Evolutionary conservation across 92 coral and sea anemone genomes (phyloP).

Genomic region (Siderastrea siderea): DNA sequence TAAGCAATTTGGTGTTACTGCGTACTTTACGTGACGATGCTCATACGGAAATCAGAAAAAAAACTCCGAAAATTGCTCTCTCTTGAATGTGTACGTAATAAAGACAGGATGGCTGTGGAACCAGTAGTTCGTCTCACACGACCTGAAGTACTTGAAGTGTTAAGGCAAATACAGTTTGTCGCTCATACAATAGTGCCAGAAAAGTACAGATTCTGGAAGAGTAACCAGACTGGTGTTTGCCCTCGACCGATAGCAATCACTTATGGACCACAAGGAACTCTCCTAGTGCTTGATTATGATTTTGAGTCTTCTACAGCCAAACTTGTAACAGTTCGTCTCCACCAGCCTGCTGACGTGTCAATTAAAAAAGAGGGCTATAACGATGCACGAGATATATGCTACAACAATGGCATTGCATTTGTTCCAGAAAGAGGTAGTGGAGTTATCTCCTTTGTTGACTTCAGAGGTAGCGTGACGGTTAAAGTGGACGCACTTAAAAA

Average conservation of each 20-base stretch:
- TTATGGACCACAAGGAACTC: conserved; percentile 51
- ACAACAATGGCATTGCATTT: conserved; percentile 28
- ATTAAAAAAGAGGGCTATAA: conserved; percentile 25
- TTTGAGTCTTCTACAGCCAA: conserved; percentile 38
- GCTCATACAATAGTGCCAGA: conserved; percentile 70
- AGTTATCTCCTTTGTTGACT: conserved; percentile 58
- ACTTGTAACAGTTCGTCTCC: conserved; percentile 49
- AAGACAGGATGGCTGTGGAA: conserved; percentile 75
- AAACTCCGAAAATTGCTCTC: conserved; percentile 46
- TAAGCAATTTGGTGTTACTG: conserved; percentile 53
- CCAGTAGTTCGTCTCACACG: conserved; percentile 63
- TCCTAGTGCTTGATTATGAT: conserved; percentile 64
- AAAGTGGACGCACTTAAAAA: conserved; percentile 34
- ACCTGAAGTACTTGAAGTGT: conserved; percentile 16
- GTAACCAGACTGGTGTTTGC: conserved; percentile 59
- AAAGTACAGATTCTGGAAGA: conserved; percentile 73
- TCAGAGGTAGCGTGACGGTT: conserved; percentile 29
- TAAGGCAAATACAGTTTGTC: conserved; percentile 41
- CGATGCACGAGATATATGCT: conserved; percentile 71
- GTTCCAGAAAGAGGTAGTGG: conserved; percentile 47
- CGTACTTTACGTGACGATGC: conserved; percentile 52
- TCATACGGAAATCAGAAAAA: conserved; percentile 15
- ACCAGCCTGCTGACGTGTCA: conserved; percentile 67
- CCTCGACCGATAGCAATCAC: conserved; percentile 61
- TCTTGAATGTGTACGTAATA: conserved; percentile 66